Conservation (phyloP, 2,888 invertebrate species). For the Drepanosiphum platanoidis region DNA sequence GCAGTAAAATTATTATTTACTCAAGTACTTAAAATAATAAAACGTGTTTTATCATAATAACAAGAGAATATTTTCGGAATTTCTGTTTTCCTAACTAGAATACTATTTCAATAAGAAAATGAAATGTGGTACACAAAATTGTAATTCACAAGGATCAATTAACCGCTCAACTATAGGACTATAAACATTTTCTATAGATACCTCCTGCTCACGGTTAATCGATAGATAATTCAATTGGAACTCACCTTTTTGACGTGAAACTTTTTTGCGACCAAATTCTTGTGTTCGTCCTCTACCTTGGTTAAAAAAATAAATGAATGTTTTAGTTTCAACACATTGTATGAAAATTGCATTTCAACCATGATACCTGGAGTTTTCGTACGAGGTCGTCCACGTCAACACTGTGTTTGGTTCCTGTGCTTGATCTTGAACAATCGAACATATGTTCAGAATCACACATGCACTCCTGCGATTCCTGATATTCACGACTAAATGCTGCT, state of each 20-base stretch:
- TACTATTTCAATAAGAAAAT: not conserved
- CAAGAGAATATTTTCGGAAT: too few relatives aligned
- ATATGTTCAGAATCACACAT: constrained; percentile 99
- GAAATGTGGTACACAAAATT: not conserved
- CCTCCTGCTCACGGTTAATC: not conserved
- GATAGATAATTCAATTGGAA: not conserved
- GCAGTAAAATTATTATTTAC: too few relatives aligned
- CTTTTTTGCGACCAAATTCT: constrained; percentile 81
- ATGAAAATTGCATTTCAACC: too few relatives aligned
- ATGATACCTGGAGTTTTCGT: constrained; percentile 71
- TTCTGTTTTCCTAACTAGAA: too few relatives aligned
- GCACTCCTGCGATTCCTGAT: constrained; percentile 91
- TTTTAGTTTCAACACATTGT: too few relatives aligned
- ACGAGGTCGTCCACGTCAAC: constrained; percentile 77
- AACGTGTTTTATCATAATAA: too few relatives aligned
- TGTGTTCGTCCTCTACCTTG: constrained; percentile 72
- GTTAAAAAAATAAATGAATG: constrained; percentile 66
- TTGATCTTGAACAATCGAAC: constrained; percentile 83
- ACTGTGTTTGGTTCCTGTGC: constrained; percentile 66
- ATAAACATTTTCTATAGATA: not conserved
- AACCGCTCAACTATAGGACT: not conserved
- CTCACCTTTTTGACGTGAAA: constrained; percentile 73
- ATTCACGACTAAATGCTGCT: constrained; percentile 92
- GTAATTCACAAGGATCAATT: not conserved
- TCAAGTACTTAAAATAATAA: too few relatives aligned